These are phyloP conservation scores for Drosophila truncata DNA, from an alignment of 1,140 invertebrate species.

Conservation along the genomic window DNA sequence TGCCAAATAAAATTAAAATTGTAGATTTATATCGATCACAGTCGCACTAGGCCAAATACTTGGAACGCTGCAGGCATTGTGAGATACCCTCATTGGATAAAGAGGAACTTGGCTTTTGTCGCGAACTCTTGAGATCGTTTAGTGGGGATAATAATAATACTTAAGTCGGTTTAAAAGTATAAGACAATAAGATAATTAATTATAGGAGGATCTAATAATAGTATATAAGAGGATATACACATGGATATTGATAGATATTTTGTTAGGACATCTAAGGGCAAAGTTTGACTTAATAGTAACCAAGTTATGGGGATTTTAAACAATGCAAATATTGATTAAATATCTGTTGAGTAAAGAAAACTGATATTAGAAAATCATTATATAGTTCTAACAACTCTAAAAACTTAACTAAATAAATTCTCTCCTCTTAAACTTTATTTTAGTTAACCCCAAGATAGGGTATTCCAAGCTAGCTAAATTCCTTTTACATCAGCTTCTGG, in stretches of 20 bases:
- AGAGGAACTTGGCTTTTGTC: slow-evolving; percentile 11
- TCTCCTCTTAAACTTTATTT: not conserved
- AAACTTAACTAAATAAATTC: not conserved
- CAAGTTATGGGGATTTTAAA: not conserved
- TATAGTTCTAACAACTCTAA: too few species aligned
- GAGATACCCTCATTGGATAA: slow-evolving; percentile 32
- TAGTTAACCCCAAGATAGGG: not conserved
- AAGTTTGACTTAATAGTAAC: not conserved
- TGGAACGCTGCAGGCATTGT: slow-evolving; percentile 22
- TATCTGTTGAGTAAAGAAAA: not conserved
- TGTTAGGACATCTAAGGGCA: not conserved
- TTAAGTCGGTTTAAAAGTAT: too few species aligned
- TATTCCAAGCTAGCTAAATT: slow-evolving; percentile 6
- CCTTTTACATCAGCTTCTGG: slow-evolving; percentile 10
- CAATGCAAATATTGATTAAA: not conserved
- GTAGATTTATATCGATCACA: slow-evolving; percentile 76
- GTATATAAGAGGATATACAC: too few species aligned
- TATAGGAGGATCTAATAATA: too few species aligned
- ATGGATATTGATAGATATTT: not conserved
- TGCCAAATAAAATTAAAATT: slow-evolving; percentile 80
- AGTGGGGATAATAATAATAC: not conserved
- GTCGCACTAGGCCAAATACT: slow-evolving; percentile 48
- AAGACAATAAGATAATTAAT: not conserved
- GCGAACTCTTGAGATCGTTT: not conserved
- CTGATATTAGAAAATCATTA: not conserved